Base-by-base conservation (phyloP, 2,113 vertebrate species). In the Orycteropus afer region DNA sequence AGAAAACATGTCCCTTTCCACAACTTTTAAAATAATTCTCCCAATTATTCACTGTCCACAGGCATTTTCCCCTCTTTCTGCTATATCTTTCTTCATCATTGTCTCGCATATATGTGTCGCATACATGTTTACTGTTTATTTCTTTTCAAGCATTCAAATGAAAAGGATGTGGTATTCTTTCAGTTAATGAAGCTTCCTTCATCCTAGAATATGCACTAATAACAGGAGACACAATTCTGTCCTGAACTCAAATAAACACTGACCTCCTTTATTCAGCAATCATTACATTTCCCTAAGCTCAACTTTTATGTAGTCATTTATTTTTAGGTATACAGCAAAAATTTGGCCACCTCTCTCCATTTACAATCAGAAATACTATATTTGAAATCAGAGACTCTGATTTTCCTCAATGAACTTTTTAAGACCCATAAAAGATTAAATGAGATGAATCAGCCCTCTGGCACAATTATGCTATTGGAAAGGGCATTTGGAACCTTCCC, bases 381-480 rank as follows among this genome's bases (percentile, higher is more conserved):
- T 80, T 40, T 86, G 80, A 95, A 95, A 84, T n/a, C 47, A 87
- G 65, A 90, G 59, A 69, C 76, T 25, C 5, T 82, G 76, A 15
- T 86, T 96, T 78, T 65, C 13, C 29, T n/a, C 59, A 95, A 87
- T 49, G 15, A 40, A 63, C 5, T 76, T 95, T 86, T 90, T 76
- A 73, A 83, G 37, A 59, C 25, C 8, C 87, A 27, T 96, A 78
- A 59, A 93, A 93, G 34, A 95, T 63, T 51, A 80, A 93, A 83
- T 93, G 45, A 45, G 78, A 74, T 95, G 85, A 22, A 57, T 77
- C 89, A 65, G 49, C 61, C 0, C 17, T 13, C 11, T 73, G 55
- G 53, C 69, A 90, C 78, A 94, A 79, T 57, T 83, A 93, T 73
- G 57, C 82, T 92, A 69, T 81, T 92, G 42, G 34, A 45, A 61